phyloP scores from a whole-genome alignment of 2,888 invertebrate genomes.

The Salticus scenicus region DNA sequence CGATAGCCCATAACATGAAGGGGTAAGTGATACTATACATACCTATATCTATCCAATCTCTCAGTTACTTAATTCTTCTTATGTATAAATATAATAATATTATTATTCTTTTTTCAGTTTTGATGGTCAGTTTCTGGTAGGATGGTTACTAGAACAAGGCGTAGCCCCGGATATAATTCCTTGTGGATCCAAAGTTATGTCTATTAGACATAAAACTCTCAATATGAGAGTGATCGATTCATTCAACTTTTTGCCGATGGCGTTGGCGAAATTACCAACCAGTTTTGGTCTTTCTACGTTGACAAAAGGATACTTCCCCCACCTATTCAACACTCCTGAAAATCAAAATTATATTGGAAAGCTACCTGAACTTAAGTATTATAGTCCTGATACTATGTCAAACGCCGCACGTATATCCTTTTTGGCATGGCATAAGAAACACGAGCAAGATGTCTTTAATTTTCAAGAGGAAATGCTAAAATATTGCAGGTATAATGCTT shows the following conservation, averaged over 20 bases:
- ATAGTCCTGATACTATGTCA: slow-evolving; percentile 26
- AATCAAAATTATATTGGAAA: slow-evolving; percentile 34
- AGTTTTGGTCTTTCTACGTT: slow-evolving; percentile 21
- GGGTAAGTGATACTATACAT: slow-evolving; percentile 14
- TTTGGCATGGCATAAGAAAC: background rate
- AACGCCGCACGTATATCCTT: background rate
- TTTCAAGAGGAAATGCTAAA: background rate
- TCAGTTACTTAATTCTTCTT: too few species aligned
- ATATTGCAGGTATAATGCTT: background rate
- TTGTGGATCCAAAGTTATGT: slow-evolving; percentile 21
- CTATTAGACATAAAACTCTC: background rate
- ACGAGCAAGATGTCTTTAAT: background rate
- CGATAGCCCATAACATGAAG: slow-evolving; percentile 31
- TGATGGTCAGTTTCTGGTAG: slow-evolving; percentile 34
- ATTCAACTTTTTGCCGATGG: slow-evolving; percentile 41
- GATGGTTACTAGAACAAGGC: slow-evolving; percentile 14
- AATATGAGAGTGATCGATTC: slow-evolving; percentile 34
- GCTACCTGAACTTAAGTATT: background rate
- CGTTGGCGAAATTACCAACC: slow-evolving; percentile 27
- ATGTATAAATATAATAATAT: too few species aligned
- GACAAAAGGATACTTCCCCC: slow-evolving; percentile 49
- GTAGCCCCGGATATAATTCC: slow-evolving; percentile 5
- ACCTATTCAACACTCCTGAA: slow-evolving; percentile 30
- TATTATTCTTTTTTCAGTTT: slow-evolving; percentile 19
- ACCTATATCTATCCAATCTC: too few species aligned